Evolutionary conservation across 2,888 invertebrate genomes (phyloP), one percentile per base, ranked within the genome.

Genomic region (Sinelater perroti): DNA sequence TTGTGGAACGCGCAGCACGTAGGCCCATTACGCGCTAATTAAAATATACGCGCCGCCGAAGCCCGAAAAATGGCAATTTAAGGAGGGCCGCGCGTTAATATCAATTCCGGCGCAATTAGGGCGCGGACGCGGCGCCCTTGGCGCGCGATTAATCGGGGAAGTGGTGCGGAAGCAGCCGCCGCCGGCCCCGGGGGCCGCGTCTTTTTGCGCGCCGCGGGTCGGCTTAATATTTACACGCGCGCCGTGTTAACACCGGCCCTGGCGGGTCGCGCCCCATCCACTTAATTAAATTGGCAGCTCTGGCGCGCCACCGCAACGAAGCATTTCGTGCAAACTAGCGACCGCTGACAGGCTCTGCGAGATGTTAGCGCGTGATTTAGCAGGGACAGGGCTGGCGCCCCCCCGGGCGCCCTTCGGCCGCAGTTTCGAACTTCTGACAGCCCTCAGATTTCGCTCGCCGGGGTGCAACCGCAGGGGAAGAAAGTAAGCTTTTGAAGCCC

Each of bases 1-100:
- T 47, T 55, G 31, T 47, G 47, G 47, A 31, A 40, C 35, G 40
- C 40, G 33, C 40, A 31, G 40, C 55, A 49, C 47, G 54, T 45
- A 17, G 24, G 24, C 17, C 46, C 30, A 54, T 54, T 54, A 54
- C 17, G 31, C 46, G 20, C 20, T 49, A 24, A 49, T 49, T 49
- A 20, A 31, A 40, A 40, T 40, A 24, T 40, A 24, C 24, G 40
- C 11, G 11, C 24, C 3, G 20, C 11, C 10, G 18, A 38, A n/a
- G 38, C 20, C 6, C 21, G 18, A 10, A n/a, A n/a, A 33, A 33
- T 33, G 33, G 10, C 10, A 20, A 11, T 38, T 28, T 5, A 10
- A 28, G 28, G 28, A 10, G n/a, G n/a, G n/a, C n/a, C n/a, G n/a
- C n/a, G 3, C 40, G 24, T 40, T 40, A 40, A 40, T 40, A 40